Conservation (phyloP, 2,113 vertebrate species). For the Tyto alba region DNA sequence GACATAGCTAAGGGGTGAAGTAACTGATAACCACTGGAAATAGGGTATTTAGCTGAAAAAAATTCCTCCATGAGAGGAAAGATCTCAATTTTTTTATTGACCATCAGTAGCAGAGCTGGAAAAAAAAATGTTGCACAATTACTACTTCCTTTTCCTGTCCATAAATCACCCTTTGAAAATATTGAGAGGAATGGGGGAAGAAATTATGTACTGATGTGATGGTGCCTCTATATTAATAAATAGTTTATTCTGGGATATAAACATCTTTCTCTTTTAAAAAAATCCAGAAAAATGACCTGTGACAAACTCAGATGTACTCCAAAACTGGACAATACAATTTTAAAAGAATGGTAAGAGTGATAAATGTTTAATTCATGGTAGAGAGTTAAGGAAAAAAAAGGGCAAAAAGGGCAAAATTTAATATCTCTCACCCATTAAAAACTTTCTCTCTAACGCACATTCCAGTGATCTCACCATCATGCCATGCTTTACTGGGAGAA, state of each 20-base stretch:
- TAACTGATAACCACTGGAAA: background rate
- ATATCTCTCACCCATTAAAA: background rate
- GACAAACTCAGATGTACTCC: background rate
- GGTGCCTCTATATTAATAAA: background rate
- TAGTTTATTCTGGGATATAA: background rate
- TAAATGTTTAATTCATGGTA: background rate
- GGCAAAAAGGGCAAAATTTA: background rate
- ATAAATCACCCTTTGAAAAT: background rate
- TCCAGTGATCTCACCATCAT: background rate
- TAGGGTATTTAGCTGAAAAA: background rate
- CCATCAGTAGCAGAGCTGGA: background rate
- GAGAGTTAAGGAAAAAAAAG: background rate
- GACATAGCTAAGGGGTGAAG: background rate
- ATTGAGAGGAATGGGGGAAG: accelerated
- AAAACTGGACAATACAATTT: background rate
- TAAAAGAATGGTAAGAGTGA: background rate
- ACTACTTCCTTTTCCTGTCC: background rate
- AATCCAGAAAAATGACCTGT: background rate
- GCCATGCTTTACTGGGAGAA: background rate
- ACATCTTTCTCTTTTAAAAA: background rate
- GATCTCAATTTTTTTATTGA: background rate
- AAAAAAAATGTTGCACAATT: background rate
- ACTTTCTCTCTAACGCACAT: background rate
- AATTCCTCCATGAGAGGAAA: background rate
- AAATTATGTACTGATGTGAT: background rate